Percentiles rank a stretch among this genome's conserved stretches.
Evolutionary conservation across 1,140 invertebrate genomes (phyloP).

Genomic region (Ostrea edulis): DNA sequence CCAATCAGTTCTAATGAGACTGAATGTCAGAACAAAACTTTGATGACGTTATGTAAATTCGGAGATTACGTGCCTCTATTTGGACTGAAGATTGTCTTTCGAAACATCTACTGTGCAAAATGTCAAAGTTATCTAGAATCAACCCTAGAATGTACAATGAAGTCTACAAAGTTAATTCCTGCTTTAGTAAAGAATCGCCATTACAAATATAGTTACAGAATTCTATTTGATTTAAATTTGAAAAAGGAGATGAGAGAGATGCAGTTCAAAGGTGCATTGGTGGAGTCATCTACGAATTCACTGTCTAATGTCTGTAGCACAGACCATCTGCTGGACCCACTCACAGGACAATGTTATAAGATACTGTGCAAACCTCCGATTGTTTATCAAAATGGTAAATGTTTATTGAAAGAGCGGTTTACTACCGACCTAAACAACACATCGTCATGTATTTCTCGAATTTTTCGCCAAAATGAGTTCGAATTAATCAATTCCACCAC

Average conservation of each 20-base stretch:
- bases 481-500: no score
- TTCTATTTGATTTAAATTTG: slow-evolving; percentile 53
- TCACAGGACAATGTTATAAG: no score
- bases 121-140: slow-evolving; percentile 42
- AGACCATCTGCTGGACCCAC: no score
- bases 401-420: slow-evolving; percentile 29
- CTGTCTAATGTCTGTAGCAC: no score
- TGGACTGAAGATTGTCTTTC: neutral
- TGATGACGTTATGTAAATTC: slow-evolving; percentile 22
- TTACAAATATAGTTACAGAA: slow-evolving; percentile 50
- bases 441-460: slow-evolving; percentile 47
- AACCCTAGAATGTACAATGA: slow-evolving; percentile 44
- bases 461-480: no score
- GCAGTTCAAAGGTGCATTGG: no score
- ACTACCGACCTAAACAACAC: neutral
- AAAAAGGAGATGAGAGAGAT: no score
- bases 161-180: slow-evolving; percentile 16
- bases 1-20: slow-evolving; percentile 31
- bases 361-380: slow-evolving; percentile 49
- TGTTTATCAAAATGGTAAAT: slow-evolving; percentile 51
- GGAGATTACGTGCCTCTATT: slow-evolving; percentile 28
- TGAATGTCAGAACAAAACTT: neutral
- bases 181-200: slow-evolving; percentile 28
- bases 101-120: slow-evolving; percentile 45
- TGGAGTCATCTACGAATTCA: no score